phyloP scores from a whole-genome alignment of 2,888 invertebrate genomes.

The Incurvaria masculella region DNA sequence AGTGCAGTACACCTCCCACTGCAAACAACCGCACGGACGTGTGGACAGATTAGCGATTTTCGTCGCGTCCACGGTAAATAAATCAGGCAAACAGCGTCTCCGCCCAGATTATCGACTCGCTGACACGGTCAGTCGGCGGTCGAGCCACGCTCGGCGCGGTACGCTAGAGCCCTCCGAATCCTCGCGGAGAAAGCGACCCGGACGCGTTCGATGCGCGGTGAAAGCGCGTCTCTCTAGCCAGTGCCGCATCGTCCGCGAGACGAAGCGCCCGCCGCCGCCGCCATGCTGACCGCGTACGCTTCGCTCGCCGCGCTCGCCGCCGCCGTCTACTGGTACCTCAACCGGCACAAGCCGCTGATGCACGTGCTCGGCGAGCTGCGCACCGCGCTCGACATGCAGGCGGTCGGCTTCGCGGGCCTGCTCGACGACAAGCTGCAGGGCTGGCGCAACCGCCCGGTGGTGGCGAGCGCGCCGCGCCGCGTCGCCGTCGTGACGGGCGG shows the following conservation, averaged over 20 bases:
- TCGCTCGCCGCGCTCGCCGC: constrained; percentile 19
- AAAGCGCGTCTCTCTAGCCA: constrained; percentile 38
- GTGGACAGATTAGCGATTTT: too few relatives aligned
- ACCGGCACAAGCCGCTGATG: constrained; percentile 53
- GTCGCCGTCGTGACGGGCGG: constrained; percentile 85
- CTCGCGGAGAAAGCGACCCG: background rate
- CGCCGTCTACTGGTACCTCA: constrained; percentile 42
- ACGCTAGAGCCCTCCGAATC: background rate
- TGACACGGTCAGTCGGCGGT: too few relatives aligned
- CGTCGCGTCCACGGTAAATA: too few relatives aligned
- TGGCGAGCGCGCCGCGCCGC: constrained; percentile 62
- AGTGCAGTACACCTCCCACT: too few relatives aligned
- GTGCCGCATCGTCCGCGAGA: constrained; percentile 31
- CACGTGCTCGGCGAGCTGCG: constrained; percentile 51
- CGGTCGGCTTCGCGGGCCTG: constrained; percentile 55
- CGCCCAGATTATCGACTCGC: too few relatives aligned
- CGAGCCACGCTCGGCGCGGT: background rate
- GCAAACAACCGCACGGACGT: too few relatives aligned
- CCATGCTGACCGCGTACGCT: background rate
- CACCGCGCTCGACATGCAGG: constrained; percentile 55
- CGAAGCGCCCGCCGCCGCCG: constrained; percentile 23
- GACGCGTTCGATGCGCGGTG: constrained; percentile 25
- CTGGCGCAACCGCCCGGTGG: constrained; percentile 57
- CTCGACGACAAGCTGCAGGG: constrained; percentile 59
- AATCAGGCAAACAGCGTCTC: too few relatives aligned